These are phyloP conservation scores for Troides aeacus DNA, from an alignment of 2,888 invertebrate species.

Conservation along the genomic window DNA sequence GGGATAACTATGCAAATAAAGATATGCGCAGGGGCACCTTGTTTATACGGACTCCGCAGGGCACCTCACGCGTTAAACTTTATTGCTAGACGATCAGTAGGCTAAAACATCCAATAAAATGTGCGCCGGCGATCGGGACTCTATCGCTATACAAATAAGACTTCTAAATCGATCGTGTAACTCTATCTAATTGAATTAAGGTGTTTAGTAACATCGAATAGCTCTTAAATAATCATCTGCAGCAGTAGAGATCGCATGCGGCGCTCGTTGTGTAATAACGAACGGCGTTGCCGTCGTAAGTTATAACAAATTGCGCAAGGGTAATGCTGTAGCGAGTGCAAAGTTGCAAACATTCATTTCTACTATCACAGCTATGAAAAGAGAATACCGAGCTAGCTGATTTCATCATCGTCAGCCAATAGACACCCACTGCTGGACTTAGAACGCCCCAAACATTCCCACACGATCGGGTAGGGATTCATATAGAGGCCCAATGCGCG, in stretches of 20 bases:
- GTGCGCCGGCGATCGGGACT: slow-evolving; percentile 19
- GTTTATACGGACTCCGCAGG: slow-evolving; percentile 61
- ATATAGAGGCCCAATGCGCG: too few relatives aligned
- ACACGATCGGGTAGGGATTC: too few relatives aligned
- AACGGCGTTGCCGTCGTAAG: slow-evolving; percentile 11
- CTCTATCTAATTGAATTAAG: slow-evolving; percentile 30
- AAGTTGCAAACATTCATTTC: neutral
- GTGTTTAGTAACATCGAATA: slow-evolving; percentile 28
- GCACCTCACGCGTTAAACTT: slow-evolving; percentile 65
- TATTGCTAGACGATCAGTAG: slow-evolving; percentile 43
- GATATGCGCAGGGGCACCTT: slow-evolving; percentile 56
- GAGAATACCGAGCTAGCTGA: neutral
- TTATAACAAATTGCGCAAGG: slow-evolving; percentile 16
- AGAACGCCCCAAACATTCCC: too few relatives aligned
- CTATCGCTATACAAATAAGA: slow-evolving; percentile 22
- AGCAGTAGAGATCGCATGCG: slow-evolving; percentile 21
- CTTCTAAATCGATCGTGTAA: slow-evolving; percentile 4
- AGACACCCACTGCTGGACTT: too few relatives aligned
- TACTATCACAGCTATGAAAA: neutral
- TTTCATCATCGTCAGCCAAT: too few relatives aligned
- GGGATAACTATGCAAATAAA: slow-evolving; percentile 51
- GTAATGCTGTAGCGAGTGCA: slow-evolving; percentile 3
- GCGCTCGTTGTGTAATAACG: slow-evolving; percentile 18
- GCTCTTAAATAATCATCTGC: slow-evolving; percentile 27
- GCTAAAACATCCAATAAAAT: slow-evolving; percentile 19